Conservation (phyloP, 2,797 vertebrate species). For the Chelonia mydas region DNA sequence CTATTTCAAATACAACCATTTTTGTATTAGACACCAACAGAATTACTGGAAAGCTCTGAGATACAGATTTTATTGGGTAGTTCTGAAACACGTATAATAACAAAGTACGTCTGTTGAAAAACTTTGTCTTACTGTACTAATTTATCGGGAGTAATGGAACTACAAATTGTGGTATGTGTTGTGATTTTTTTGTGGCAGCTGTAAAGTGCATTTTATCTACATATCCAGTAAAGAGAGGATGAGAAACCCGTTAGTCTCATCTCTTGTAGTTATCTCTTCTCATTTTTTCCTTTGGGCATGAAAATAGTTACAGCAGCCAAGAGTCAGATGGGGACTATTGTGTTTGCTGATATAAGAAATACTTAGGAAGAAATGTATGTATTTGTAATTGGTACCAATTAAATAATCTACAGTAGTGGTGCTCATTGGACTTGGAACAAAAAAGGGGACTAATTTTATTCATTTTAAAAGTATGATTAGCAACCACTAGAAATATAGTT, state of each 20-base stretch:
- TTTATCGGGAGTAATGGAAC: slow-evolving; percentile 69
- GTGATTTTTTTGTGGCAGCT: slow-evolving; percentile 52
- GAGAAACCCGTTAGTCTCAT: slow-evolving; percentile 60
- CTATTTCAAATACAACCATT: slow-evolving; percentile 1
- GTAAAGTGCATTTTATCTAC: slow-evolving; percentile 66
- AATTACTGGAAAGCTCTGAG: slow-evolving; percentile 20
- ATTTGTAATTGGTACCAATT: neutral
- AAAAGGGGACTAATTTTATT: slow-evolving; percentile 22
- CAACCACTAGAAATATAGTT: neutral
- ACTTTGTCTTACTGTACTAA: slow-evolving; percentile 69
- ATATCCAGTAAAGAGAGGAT: slow-evolving; percentile 55
- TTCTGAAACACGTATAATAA: slow-evolving; percentile 63
- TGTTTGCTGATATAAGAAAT: neutral
- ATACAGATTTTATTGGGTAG: slow-evolving; percentile 70
- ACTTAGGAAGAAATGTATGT: too few relatives aligned
- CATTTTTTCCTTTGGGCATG: slow-evolving; percentile 39
- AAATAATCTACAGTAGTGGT: slow-evolving; percentile 3
- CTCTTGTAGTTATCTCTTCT: slow-evolving; percentile 41
- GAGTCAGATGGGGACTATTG: neutral
- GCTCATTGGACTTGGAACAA: neutral
- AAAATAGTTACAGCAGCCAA: slow-evolving; percentile 24
- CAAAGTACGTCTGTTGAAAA: slow-evolving; percentile 59
- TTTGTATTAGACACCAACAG: neutral
- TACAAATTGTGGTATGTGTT: slow-evolving; percentile 60
- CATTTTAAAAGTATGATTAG: neutral